phyloP scores from a whole-genome alignment of 2,888 invertebrate species.

The Tineola bisselliella region DNA sequence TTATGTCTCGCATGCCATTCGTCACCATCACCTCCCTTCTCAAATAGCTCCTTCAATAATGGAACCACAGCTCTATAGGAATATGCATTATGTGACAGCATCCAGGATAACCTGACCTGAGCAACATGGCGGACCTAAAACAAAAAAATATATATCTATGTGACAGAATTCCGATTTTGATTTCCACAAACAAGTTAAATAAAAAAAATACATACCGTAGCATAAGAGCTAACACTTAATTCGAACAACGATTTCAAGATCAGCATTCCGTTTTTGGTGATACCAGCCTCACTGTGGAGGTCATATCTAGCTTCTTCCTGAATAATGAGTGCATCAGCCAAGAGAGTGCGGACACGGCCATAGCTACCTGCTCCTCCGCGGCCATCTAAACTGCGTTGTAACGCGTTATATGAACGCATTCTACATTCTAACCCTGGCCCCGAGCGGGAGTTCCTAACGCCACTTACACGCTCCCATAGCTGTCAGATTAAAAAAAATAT shows the following conservation, averaged over 20 bases:
- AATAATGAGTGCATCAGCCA: constrained; percentile 73
- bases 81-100: constrained; percentile 73
- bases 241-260: constrained; percentile 43
- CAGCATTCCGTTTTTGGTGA: constrained; percentile 38
- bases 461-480: constrained; percentile 73
- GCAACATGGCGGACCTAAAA: constrained; percentile 70
- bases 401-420: constrained; percentile 72
- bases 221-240: constrained; percentile 45
- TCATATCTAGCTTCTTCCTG: constrained; percentile 66
- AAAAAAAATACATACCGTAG: constrained; percentile 33
- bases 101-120: constrained; percentile 72
- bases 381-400: constrained; percentile 72
- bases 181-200: no score
- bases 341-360: constrained; percentile 68
- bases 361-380: constrained; percentile 38
- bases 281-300: constrained; percentile 48
- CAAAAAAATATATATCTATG: background rate
- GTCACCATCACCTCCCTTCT: constrained; percentile 54
- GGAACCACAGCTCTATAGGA: constrained; percentile 76
- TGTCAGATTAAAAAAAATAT: constrained; percentile 34
- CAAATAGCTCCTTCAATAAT: constrained; percentile 68
- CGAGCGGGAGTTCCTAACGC: constrained; percentile 39
- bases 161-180: no score
- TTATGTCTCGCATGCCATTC: constrained; percentile 54
- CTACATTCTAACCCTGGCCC: constrained; percentile 67